Evolutionary conservation across 2,888 invertebrate genomes (phyloP), one percentile per base, ranked within the genome.

Genomic region (Dasypolia templi): DNA sequence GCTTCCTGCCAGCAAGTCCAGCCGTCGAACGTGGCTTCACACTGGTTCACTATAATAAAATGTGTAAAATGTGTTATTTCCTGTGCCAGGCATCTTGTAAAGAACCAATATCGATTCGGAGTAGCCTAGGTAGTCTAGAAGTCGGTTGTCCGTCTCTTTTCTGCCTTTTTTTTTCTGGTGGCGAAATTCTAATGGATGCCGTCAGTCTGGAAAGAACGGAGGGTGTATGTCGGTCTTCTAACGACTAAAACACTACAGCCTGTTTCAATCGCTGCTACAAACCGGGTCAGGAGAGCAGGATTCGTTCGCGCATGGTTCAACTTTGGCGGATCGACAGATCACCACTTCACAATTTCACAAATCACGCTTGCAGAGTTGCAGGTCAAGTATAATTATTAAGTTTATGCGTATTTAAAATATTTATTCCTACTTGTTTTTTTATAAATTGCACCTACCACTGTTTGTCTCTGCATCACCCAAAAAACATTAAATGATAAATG

Each of bases 1-100:
- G 96, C 93, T 12, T 93, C 89, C 22, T 92, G 93, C 95, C 97
- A 97, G 87, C 97, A 97, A 9, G 96, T 96, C 97, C 97, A 97
- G 0, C 96, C 97, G 81, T 97, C 97, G 95, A 97, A 97, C 0
- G 97, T 96, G 0, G 96, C 92, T 22, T 96, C 96, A 89, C 97
- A 97, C 44, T 89, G 80, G 29, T 71, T 75, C 0, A 70, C 69
- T 80, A 87, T 64, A 81, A 81, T 32, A 22, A 64, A 80, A 79
- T 32, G 3, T 17, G 6, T 35, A 32, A 26, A 44, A 68, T 35
- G 0, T 55, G 22, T 55, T 26, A 19, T 32, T 5, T 56, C 0
- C 32, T 56, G 32, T 22, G 22, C 39, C 39, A n/a, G n/a, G 29
- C 32, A 32, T 32, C 32, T 56, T 12, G 22, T 32, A 0, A 32